These are phyloP conservation scores for Anthoscopus minutus DNA, from an alignment of 2,113 vertebrate species.

Conservation along the genomic window DNA sequence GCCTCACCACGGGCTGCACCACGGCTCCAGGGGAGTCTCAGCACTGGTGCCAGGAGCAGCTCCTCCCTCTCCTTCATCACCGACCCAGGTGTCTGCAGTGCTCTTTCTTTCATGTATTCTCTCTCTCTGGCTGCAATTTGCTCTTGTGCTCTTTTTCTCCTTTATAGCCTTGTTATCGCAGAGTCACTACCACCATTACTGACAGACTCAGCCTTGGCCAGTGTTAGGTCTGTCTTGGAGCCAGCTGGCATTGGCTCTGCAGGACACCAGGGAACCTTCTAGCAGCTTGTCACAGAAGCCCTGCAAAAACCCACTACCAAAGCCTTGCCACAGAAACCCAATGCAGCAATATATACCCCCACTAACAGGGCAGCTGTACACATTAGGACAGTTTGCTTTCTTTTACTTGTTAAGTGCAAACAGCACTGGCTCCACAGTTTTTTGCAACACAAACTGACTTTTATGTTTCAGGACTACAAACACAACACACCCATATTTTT, in stretches of 20 bases:
- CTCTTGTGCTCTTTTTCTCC: background rate
- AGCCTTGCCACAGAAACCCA: background rate
- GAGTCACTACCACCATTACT: background rate
- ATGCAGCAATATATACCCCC: background rate
- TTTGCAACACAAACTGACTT: background rate
- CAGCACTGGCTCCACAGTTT: background rate
- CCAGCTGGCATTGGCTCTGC: background rate
- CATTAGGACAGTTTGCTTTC: background rate
- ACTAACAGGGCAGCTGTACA: background rate
- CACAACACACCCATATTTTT: background rate
- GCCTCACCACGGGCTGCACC: background rate
- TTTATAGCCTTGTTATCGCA: background rate
- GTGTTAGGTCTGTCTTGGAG: accelerated
- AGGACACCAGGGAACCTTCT: background rate
- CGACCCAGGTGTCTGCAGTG: background rate
- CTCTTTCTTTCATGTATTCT: background rate
- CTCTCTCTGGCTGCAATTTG: background rate
- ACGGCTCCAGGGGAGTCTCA: accelerated
- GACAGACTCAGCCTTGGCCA: background rate
- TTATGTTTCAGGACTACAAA: background rate
- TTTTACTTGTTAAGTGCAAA: background rate
- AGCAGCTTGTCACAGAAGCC: background rate
- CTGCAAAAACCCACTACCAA: background rate
- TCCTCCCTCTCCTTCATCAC: background rate
- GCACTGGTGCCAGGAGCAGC: background rate